Evolutionary conservation across 2,888 invertebrate species (phyloP), one percentile per base, ranked within the genome.

Genomic region (Oasisia sp.): DNA sequence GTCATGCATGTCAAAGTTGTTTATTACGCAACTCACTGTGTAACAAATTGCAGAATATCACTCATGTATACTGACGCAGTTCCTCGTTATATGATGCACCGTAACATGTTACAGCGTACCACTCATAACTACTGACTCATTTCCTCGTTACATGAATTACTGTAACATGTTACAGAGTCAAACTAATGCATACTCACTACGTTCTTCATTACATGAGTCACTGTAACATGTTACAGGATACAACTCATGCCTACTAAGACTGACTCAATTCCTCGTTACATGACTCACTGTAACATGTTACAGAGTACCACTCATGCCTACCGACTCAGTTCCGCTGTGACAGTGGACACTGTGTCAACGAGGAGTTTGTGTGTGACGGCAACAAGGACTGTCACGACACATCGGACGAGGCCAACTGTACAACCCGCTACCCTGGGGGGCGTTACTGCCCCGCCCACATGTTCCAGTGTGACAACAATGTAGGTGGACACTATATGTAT

Each of bases 401-500:
- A 5, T 95, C 96, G 8, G 96, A 96, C 94, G 96, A 96, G 93
- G 92, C 74, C 4, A 98, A 98, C 94, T 99, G 99, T 93, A 93
- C 94, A 2, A 98, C 99, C 0, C 97, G 98, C 45, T 99, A 97
- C 97, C 98, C 99, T 0, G 98, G 98, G 92, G 98, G 98, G 92
- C 97, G 98, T 95, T 99, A 98, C 95, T 99, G 99, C 95, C 98
- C 98, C 0, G 98, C 98, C 94, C 98, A 98, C 93, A 97, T 98
- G 95, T 99, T 98, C 97, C 98, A 99, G 95, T 99, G 99, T 96
- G 97, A 97, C 92, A 99, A 99, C 96, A 98, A 98, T 95, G 97
- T 96, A 94, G 93, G 95, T 93, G 12, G 11, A 89, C 7, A n/a
- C 19, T 50, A 50, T 11, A 50, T 50, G 14, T 50, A 50, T 9